A percentile compares a stretch with the other conserved stretches of the same genome.
phyloP scores from a whole-genome alignment of 2,888 invertebrate genomes.

The Parapristionchus giblindavisi region DNA sequence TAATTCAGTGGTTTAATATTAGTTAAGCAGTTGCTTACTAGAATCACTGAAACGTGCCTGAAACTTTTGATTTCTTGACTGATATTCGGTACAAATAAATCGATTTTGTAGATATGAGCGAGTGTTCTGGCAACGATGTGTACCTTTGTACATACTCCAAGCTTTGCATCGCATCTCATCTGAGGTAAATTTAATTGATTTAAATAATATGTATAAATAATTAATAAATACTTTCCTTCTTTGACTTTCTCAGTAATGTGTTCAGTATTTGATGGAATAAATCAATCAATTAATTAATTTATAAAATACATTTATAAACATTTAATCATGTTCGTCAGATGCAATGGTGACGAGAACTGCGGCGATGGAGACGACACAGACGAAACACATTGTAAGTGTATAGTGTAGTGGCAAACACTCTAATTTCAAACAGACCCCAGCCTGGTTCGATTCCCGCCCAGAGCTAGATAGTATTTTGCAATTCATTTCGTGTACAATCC shows the following conservation, averaged over 20 bases:
- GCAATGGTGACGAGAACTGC: slow-evolving; percentile 78
- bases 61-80: neutral
- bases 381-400: slow-evolving; percentile 74
- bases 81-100: no score
- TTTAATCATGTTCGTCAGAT: slow-evolving; percentile 46
- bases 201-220: slow-evolving; percentile 9
- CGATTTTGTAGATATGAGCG: slow-evolving; percentile 55
- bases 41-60: neutral
- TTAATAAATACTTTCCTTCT: neutral
- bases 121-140: slow-evolving; percentile 72
- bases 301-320: neutral
- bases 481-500: no score
- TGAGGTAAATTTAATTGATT: slow-evolving; percentile 76
- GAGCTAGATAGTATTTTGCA: no score
- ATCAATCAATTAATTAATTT: neutral
- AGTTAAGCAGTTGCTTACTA: neutral
- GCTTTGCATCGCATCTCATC: slow-evolving; percentile 82
- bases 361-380: slow-evolving; percentile 80
- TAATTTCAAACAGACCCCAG: no score
- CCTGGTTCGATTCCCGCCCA: no score
- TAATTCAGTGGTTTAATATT: no score
- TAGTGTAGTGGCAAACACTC: neutral
- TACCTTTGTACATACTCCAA: slow-evolving; percentile 80
- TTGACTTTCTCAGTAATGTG: neutral
- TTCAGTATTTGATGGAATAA: neutral